Percentiles rank a stretch among this genome's conserved stretches.
Evolutionary conservation across 64 coral and sea anemone genomes (phyloP).

Genomic region (Montipora efflorescens): DNA sequence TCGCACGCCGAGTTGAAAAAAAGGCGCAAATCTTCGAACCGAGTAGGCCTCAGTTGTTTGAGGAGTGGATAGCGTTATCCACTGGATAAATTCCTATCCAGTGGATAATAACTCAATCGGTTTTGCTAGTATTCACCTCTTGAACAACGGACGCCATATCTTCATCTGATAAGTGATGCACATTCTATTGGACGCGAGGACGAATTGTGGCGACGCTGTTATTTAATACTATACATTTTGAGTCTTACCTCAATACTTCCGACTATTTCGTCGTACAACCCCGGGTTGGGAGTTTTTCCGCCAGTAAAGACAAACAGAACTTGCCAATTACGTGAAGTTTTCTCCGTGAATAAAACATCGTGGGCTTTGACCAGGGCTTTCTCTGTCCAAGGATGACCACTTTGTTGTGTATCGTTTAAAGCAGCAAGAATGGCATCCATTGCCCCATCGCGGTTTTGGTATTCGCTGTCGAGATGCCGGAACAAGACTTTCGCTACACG

Average conservation of each 20-base stretch:
- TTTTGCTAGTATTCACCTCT: too few relatives aligned
- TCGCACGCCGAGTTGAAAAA: too few relatives aligned
- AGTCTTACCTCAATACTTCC: neutral
- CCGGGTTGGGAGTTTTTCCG: neutral
- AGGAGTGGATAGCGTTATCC: too few relatives aligned
- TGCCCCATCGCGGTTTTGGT: neutral
- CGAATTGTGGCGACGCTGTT: too few relatives aligned
- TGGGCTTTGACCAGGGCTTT: neutral
- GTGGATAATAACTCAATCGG: too few relatives aligned
- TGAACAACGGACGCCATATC: too few relatives aligned
- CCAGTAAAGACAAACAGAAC: neutral
- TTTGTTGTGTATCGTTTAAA: neutral
- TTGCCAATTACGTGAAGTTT: neutral
- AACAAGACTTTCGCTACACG: neutral
- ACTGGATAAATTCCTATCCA: too few relatives aligned
- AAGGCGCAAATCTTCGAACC: too few relatives aligned
- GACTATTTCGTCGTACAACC: neutral
- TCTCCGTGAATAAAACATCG: neutral
- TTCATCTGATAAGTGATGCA: too few relatives aligned
- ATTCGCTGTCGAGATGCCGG: neutral
- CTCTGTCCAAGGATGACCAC: neutral
- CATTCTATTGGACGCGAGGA: too few relatives aligned
- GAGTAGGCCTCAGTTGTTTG: too few relatives aligned
- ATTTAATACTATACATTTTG: neutral
- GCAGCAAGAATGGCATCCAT: neutral